Evolutionary conservation across 2,797 vertebrate genomes (phyloP), one percentile per base, ranked within the genome.

Genomic region (Microcaecilia unicolor): DNA sequence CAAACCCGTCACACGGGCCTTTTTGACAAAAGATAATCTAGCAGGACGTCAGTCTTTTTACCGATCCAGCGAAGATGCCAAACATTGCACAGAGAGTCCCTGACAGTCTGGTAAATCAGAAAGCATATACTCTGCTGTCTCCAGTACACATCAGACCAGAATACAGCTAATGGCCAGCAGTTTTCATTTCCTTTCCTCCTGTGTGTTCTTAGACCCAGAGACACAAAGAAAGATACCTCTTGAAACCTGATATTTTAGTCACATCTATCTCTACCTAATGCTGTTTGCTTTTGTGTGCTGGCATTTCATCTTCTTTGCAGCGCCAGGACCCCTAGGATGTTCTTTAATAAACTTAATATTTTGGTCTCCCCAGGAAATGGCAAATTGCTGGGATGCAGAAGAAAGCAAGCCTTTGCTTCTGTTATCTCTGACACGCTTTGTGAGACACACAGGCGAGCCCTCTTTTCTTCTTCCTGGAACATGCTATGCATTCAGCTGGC

Each of bases 401-500:
- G 7, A 28, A 28, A 13, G 13, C 25, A 8, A 10, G 27, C 4
- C 15, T 10, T 7, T 9, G 9, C 10, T n/a, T 28, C 7, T 28
- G 15, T 28, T 54, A 55, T 46, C 34, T 51, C 17, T 44, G 47
- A 44, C 30, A 29, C 58, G 34, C 51, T 59, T 67, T 56, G 32
- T 55, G 46, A 55, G 43, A 34, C 41, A 53, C 47, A 53, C 51
- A 48, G 48, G 47, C 56, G 46, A 54, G 42, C 49, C 38, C 38
- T 34, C 48, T 40, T 34, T 39, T 34, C 57, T 51, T 34, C 31
- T 37, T 10, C 5, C 22, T 10, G 19, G 27, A 11, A 16, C 28
- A 55, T 50, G 44, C 37, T 46, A 50, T 64, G 51, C 42, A 37
- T 31, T 54, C 49, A n/a, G n/a, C n/a, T 56, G 15, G 51, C 19